Base-by-base conservation (phyloP, 2,888 invertebrate genomes). In the Diplolepis rosae region DNA sequence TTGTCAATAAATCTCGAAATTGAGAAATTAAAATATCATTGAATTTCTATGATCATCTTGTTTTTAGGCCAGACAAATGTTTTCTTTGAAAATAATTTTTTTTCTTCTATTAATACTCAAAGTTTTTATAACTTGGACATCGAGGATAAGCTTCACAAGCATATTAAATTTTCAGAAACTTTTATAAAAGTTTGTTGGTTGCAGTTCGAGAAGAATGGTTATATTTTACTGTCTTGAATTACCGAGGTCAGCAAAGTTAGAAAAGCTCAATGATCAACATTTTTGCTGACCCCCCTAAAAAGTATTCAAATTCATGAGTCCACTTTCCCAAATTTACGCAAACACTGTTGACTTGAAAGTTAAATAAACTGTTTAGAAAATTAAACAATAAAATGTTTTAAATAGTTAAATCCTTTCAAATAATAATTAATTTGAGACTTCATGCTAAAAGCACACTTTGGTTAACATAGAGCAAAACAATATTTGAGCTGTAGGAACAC, bases 121-220 rank as follows among this genome's bases (percentile, higher is more conserved):
- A 11, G 4, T 24, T 24, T 24, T 50, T 50, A 22, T 11, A 27
- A 51, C 27, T 51, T 51, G 13, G 35, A 27, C 51, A 1, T 11
- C 11, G 27, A 51, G 13, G 1, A 51, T 24, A 3, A 13, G 9
- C 1, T 51, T 11, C 27, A 27, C 27, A 51, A 51, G 27, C 51
- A 51, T 9, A n/a, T n/a, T 51, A 51, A 51, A 27, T 13, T 27
- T 51, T 51, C 51, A 51, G 24, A 51, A 51, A 51, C 4, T 51
- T 51, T 28, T 24, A 27, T 9, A 0, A 11, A 51, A 27, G 51
- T 51, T 27, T 51, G 27, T 24, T 27, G 27, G 22, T 24, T 13
- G 2, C 13, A 51, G 27, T 51, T 51, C 13, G 27, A 27, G 13
- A 13, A 51, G 13, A 13, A 28, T 28, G 30, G 9, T 30, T 28